Base-by-base conservation (phyloP, 1,140 invertebrate genomes). In the Diprion similis region DNA sequence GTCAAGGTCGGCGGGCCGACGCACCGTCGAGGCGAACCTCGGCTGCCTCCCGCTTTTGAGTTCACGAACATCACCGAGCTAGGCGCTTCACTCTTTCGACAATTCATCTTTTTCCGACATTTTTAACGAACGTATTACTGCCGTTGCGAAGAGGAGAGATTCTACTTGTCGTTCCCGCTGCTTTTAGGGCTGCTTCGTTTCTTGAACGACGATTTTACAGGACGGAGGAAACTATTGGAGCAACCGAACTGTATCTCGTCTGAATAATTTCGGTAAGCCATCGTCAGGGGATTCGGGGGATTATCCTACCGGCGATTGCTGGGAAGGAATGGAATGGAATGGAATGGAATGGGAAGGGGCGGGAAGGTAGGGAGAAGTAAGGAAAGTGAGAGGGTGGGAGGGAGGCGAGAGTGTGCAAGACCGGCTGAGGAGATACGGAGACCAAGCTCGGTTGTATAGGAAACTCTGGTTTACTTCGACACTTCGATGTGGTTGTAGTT, bases 1-100 rank as follows among this genome's bases (percentile, higher is more conserved):
- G 86, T 88, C 86, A 88, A 88, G 86, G 86, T 87, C 86, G 84
- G 80, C 81, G 78, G 85, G 81, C 79, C 83, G 85, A 82, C 82
- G 84, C 83, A 85, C 80, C 77, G 79, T 59, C 81, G 79, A 71
- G 77, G 70, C 73, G 74, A 59, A 17, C 51, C 51, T 59, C 51
- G 51, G 24, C 24, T 37, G 24, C 24, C 24, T 37, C 24, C 6
- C 51, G 51, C 51, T 59, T 59, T 59, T 8, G 51, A 59, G 51
- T 59, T 68, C 66, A 45, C 66, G 66, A 68, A 15, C 17, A 68
- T 11, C 18, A 68, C 37, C 66, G 66, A 18, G 66, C 18, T 17
- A 10, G 24, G n/a, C 66, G 10, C 66, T n/a, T n/a, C n/a, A n/a
- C n/a, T n/a, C n/a, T n/a, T n/a, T n/a, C n/a, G n/a, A n/a, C n/a